These are phyloP conservation scores for Channallabes apus DNA, from an alignment of 2,797 vertebrate species.

Conservation along the genomic window DNA sequence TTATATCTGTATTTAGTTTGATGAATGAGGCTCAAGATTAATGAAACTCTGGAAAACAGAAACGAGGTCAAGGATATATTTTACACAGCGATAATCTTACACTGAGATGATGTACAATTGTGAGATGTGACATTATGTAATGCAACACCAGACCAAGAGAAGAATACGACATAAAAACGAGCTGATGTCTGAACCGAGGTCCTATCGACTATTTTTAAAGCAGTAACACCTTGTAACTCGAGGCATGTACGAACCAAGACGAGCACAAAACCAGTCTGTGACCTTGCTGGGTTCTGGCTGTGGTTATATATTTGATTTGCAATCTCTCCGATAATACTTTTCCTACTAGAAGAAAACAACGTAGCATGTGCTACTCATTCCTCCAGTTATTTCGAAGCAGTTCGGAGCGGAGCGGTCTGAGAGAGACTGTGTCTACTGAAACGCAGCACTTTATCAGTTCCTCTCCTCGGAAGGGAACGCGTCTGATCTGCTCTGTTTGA, in stretches of 20 bases:
- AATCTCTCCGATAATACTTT: not conserved
- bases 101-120: not conserved
- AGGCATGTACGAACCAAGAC: not conserved
- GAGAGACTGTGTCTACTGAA: not conserved
- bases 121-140: not conserved
- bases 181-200: not conserved
- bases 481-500: conserved; percentile 48
- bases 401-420: not conserved
- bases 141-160: not conserved
- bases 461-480: not conserved
- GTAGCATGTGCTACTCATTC: not conserved
- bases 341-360: not conserved
- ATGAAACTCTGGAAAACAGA: not conserved
- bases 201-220: not conserved
- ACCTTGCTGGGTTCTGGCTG: conserved; percentile 23
- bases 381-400: not conserved
- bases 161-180: not conserved
- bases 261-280: conserved; percentile 14
- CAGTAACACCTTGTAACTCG: not conserved
- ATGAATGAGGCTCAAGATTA: not conserved
- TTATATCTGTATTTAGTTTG: not conserved
- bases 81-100: not conserved
- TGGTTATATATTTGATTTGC: conserved; percentile 22
- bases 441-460: conserved; percentile 1
- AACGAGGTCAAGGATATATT: not conserved